Base-by-base conservation (phyloP, 2,888 invertebrate genomes). In the Lomographa bimaculata region DNA sequence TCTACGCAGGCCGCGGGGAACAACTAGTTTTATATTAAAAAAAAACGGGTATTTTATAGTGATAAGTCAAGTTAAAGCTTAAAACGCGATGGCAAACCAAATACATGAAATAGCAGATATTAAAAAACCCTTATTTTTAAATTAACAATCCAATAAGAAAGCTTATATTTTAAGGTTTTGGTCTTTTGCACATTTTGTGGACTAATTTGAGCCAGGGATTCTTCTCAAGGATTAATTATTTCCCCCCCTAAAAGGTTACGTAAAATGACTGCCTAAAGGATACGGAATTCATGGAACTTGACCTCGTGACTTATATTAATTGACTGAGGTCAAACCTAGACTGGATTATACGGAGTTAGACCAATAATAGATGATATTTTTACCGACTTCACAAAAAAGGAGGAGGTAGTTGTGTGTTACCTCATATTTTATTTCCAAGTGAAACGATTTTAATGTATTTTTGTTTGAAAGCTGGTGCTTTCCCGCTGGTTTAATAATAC, bases 301-400 rank as follows among this genome's bases (percentile, higher is more conserved):
- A 41, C 44, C 35, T 27, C 26, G 16, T 7, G 7, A 10, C 33
- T 17, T 35, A 35, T n/a, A 44, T 21, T 25, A 21, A 35, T 29
- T 38, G 33, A 14, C 33, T 28, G 28, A 34, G 44, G 48, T 38
- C 37, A 44, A 35, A 14, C 8, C 37, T 32, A 35, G 23, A 41
- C 23, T 27, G 17, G 30, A 27, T 32, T 21, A 29, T 12, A 34
- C 19, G 23, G 23, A 38, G 20, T 25, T 20, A 24, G 21, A 32
- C 19, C 33, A 34, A 29, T 16, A 17, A 9, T 11, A 16, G 18
- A n/a, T n/a, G n/a, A n/a, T n/a, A n/a, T n/a, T n/a, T n/a, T n/a
- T n/a, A n/a, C n/a, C n/a, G n/a, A n/a, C n/a, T n/a, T n/a, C n/a
- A n/a, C n/a, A n/a, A n/a, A n/a, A n/a, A n/a, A n/a, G n/a, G n/a